Evolutionary conservation across 2,888 invertebrate genomes (phyloP), one percentile per base, ranked within the genome.

Genomic region (Tuta absoluta): DNA sequence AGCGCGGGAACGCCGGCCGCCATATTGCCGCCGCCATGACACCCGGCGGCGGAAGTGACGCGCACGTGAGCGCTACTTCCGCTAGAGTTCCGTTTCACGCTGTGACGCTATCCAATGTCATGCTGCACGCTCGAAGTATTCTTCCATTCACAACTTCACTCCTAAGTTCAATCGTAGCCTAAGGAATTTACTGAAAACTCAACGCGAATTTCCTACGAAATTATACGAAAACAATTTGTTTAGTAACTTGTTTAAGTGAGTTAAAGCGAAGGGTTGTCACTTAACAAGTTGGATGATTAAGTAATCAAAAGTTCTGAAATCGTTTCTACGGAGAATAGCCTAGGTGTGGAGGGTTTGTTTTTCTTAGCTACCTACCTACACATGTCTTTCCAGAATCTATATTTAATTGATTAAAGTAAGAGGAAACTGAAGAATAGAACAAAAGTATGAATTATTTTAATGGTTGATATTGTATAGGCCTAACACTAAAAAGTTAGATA

Each of bases 21-120:
- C 89, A 89, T 89, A 82, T 88, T 89, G 89, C 81, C 82, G 84
- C 76, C 86, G 87, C 86, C 87, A 87, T 89, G 83, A 82, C 85
- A 79, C 83, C 83, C 79, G 79, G 76, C 75, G 75, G 76, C 87
- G 89, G 90, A 91, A 87, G 86, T 81, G 81, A 84, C 84, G 87
- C 87, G 88, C 90, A 89, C 90, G 91, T 90, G 90, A 87, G 82
- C 81, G 81, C 77, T 78, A 78, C 86, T 88, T 91, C 90, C 90
- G 89, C 61, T 71, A 72, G 76, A 85, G 84, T 89, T 87, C 88
- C 88, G 87, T 86, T 88, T 81, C 82, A 87, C 87, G 84, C 89
- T 83, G 82, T 86, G 87, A 87, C 87, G 84, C 89, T 83, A 83
- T 86, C 87, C 87, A 88, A 87, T 87, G 87, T 88, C 86, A 87